Evolutionary conservation across 2,797 vertebrate species (phyloP).

Genomic region (Champsocephalus esox): DNA sequence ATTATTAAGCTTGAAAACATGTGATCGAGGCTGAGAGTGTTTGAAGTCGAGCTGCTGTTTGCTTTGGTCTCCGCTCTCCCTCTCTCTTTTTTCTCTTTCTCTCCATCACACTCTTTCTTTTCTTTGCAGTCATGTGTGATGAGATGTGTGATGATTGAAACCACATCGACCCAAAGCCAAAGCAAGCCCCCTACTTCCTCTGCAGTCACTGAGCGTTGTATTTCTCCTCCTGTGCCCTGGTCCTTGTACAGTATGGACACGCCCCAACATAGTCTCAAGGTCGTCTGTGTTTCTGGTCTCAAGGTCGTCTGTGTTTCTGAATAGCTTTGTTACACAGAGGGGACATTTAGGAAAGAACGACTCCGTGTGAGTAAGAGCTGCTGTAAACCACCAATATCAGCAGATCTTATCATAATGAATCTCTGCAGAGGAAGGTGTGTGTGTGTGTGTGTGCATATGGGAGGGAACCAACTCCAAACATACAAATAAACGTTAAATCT

Average conservation of each 20-base stretch:
- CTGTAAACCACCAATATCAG: too few species aligned
- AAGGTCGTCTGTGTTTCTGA: too few species aligned
- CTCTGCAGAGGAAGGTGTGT: too few species aligned
- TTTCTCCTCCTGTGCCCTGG: slow-evolving; percentile 33
- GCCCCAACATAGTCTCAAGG: too few species aligned
- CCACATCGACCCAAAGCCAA: slow-evolving; percentile 79
- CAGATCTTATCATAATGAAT: too few species aligned
- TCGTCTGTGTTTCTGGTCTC: too few species aligned
- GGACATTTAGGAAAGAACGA: too few species aligned
- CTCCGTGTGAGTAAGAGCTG: too few species aligned
- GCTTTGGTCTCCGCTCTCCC: slow-evolving; percentile 51
- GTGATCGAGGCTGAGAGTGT: slow-evolving; percentile 22
- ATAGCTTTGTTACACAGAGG: too few species aligned
- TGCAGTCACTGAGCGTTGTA: slow-evolving; percentile 54
- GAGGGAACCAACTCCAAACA: too few species aligned
- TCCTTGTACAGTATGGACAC: not conserved
- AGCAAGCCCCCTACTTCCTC: slow-evolving; percentile 62
- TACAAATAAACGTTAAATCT: too few species aligned
- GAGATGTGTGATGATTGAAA: slow-evolving; percentile 77
- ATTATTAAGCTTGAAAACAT: slow-evolving; percentile 50
- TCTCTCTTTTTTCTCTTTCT: slow-evolving; percentile 57
- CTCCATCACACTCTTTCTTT: slow-evolving; percentile 68
- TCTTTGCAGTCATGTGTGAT: slow-evolving; percentile 74
- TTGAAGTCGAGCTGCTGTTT: slow-evolving; percentile 56
- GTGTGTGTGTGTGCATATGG: too few species aligned